phyloP scores from a whole-genome alignment of 1,140 invertebrate genomes.

The Oppia nitens region DNA sequence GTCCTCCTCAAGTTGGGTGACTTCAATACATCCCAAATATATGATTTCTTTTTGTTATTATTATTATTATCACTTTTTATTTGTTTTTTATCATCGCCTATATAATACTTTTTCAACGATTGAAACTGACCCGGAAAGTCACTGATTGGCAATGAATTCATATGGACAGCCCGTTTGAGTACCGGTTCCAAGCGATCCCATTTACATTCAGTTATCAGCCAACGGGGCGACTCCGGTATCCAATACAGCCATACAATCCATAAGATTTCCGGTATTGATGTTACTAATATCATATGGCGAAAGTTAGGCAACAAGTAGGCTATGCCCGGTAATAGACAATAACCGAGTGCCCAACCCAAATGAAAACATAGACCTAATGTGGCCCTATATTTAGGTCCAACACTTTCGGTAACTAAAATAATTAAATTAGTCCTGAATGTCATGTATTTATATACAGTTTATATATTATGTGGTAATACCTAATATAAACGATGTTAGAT shows the following conservation, averaged over 20 bases:
- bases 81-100: too few relatives aligned
- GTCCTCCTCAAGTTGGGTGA: constrained; percentile 15
- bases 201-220: constrained; percentile 16
- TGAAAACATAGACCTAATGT: background rate
- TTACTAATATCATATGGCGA: background rate
- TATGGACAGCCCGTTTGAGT: too few relatives aligned
- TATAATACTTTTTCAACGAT: background rate
- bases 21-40: constrained; percentile 17
- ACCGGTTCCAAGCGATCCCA: too few relatives aligned
- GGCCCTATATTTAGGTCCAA: background rate
- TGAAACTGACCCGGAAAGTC: background rate
- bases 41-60: too few relatives aligned
- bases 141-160: constrained; percentile 1
- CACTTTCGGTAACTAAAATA: background rate
- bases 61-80: too few relatives aligned
- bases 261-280: background rate
- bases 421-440: background rate
- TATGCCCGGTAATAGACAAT: background rate
- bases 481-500: background rate
- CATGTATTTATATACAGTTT: background rate
- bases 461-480: too few relatives aligned
- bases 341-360: background rate
- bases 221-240: constrained; percentile 17
- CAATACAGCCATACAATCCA: constrained; percentile 4
- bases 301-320: background rate